Percentiles rank a stretch among this genome's conserved stretches.
Evolutionary conservation across 2,797 vertebrate species (phyloP).

Genomic region (Acrocephalus scirpaceus): DNA sequence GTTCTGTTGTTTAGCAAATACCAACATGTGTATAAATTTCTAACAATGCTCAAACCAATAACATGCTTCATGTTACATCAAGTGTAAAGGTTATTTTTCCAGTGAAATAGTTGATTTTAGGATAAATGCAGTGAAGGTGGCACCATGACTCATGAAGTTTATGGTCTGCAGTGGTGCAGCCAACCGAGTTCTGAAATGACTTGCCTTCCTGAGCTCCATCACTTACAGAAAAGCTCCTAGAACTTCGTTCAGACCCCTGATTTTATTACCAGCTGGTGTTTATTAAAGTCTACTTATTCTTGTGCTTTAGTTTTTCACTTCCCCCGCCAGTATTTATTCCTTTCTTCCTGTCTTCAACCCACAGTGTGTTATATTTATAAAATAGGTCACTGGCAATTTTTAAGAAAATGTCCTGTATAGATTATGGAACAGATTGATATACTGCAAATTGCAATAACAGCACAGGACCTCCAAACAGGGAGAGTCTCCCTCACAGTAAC

Average conservation of each 20-base stretch:
- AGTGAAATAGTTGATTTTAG: neutral
- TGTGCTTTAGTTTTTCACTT: conserved; percentile 10
- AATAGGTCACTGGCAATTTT: neutral
- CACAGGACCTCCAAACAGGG: neutral
- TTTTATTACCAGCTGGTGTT: conserved; percentile 20
- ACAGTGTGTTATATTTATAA: conserved; percentile 6
- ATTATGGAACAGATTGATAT: neutral
- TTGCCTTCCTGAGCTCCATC: neutral
- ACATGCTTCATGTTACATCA: neutral
- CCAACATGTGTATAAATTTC: neutral
- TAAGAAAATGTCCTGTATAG: neutral
- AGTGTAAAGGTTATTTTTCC: neutral
- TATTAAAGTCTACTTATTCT: conserved; percentile 19
- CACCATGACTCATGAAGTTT: neutral
- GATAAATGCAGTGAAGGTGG: neutral
- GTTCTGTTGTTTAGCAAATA: neutral
- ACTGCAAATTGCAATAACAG: neutral
- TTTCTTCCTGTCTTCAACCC: neutral
- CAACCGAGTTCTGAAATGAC: neutral
- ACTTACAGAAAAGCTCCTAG: neutral
- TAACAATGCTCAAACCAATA: neutral
- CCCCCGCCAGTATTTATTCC: neutral
- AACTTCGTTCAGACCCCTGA: neutral
- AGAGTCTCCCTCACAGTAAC: neutral
- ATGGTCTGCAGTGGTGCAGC: neutral